Base-by-base conservation (phyloP, 1,140 invertebrate genomes). In the Panonychus citri region DNA sequence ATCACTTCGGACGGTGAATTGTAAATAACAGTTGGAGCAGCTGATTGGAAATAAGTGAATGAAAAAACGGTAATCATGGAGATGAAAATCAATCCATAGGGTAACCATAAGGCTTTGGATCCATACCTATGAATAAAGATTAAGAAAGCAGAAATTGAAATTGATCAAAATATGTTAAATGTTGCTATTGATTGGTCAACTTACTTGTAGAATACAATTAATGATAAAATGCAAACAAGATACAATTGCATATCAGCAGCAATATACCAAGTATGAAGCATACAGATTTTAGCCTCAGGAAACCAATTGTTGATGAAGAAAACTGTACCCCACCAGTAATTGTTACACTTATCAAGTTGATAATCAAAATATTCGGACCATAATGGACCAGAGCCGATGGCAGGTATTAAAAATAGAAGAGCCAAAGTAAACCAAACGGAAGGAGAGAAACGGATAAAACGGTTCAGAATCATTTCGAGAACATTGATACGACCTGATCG, bases 221-320 rank as follows among this genome's bases (percentile, higher is more conserved):
- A 53, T 26, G 62, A 52, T 13, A 61, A 15, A 7, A 61, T 39
- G 19, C 56, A 50, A n/a, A 62, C 19, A 19, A 64, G 53, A 34
- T 57, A 61, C 1, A 64, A 46, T 19, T 64, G 63, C 40, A 62
- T 54, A 53, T 64, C 63, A 2, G 61, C 59, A 15, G 61, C 59
- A 17, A 64, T 37, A 48, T 60, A 64, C 63, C 63, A 64, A 3
- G 60, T 61, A 55, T 61, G 60, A 12, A 61, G 53, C 48, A 61
- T 52, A 28, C 63, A 64, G 55, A 53, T 51, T 42, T 54, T 27
- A 10, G 24, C 21, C 8, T 19, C 30, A 21, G 40, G 37, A n/a
- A 57, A 57, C 40, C 60, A 62, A 42, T 64, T 64, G 26, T 61
- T 61, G 40, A 62, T 59, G 26, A 62, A 64, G n/a, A 60, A 55